Conservation (phyloP, 1,140 invertebrate species). For the Grapholita molesta region DNA sequence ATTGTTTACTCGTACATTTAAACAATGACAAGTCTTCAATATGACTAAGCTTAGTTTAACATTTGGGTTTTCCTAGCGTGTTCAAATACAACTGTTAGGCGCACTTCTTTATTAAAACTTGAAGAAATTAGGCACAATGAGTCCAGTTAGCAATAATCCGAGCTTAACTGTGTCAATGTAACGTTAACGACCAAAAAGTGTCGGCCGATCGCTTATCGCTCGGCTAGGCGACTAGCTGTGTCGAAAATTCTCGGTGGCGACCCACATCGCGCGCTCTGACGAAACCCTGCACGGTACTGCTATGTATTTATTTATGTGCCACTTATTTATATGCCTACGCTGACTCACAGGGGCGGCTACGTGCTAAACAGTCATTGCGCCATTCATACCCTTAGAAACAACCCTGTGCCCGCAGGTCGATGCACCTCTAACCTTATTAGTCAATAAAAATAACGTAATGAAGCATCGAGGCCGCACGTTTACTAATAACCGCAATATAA, state of each 20-base stretch:
- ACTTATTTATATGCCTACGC: constrained; percentile 22
- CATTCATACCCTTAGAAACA: not conserved
- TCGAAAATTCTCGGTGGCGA: constrained; percentile 56
- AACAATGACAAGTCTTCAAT: not conserved
- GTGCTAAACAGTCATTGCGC: not conserved
- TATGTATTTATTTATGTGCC: constrained; percentile 19
- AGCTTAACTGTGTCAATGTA: constrained; percentile 53
- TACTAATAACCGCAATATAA: not conserved
- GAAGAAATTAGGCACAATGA: constrained; percentile 3
- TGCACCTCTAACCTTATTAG: not conserved
- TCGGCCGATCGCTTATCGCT: constrained; percentile 37
- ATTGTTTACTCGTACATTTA: not conserved
- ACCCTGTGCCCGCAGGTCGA: not conserved
- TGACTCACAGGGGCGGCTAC: not conserved
- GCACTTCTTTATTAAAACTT: not conserved
- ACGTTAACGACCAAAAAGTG: constrained; percentile 47
- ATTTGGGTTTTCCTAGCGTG: not conserved
- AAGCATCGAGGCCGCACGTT: not conserved
- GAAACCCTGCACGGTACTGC: constrained; percentile 38
- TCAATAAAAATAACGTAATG: not conserved
- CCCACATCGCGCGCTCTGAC: constrained; percentile 47
- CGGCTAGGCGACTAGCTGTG: constrained; percentile 35
- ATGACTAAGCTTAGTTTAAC: not conserved
- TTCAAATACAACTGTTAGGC: not conserved
- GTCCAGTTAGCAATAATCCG: constrained; percentile 22